phyloP scores from a whole-genome alignment of 2,888 invertebrate species.

The Saturnia pavonia region DNA sequence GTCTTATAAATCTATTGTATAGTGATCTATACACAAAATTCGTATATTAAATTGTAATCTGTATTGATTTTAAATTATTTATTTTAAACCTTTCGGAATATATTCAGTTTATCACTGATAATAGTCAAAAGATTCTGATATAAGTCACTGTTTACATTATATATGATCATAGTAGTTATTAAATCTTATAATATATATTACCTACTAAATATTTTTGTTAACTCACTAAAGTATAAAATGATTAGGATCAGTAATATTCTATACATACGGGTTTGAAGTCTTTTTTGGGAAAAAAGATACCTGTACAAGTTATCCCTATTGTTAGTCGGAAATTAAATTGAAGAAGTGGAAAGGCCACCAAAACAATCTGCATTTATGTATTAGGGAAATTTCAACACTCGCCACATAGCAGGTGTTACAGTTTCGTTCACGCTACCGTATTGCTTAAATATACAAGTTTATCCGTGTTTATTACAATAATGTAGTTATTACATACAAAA shows the following conservation, averaged over 20 bases:
- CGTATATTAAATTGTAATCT: not conserved
- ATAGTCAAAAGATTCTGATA: no score
- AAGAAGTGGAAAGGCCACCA: slow-evolving; percentile 19
- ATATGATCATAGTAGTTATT: no score
- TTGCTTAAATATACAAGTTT: slow-evolving; percentile 67
- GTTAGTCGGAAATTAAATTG: not conserved
- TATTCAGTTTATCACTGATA: not conserved
- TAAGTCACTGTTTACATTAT: not conserved
- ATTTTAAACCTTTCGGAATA: not conserved
- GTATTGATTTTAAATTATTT: not conserved
- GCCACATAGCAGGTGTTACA: slow-evolving; percentile 27
- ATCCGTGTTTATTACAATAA: slow-evolving; percentile 62
- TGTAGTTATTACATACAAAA: slow-evolving; percentile 53
- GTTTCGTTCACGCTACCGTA: slow-evolving; percentile 42
- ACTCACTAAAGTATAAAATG: no score
- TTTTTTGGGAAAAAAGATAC: no score
- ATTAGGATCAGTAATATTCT: no score
- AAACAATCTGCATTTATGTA: slow-evolving; percentile 23
- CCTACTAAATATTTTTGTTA: no score
- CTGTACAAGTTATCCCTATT: no score
- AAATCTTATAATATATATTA: no score
- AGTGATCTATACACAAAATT: not conserved
- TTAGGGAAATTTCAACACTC: slow-evolving; percentile 19
- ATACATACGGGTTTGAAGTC: no score
- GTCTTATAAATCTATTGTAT: not conserved